Percentiles rank a stretch among this genome's conserved stretches.
These are phyloP conservation scores for Pseudonaja textilis DNA, from an alignment of 2,113 vertebrate genomes.

Conservation along the genomic window DNA sequence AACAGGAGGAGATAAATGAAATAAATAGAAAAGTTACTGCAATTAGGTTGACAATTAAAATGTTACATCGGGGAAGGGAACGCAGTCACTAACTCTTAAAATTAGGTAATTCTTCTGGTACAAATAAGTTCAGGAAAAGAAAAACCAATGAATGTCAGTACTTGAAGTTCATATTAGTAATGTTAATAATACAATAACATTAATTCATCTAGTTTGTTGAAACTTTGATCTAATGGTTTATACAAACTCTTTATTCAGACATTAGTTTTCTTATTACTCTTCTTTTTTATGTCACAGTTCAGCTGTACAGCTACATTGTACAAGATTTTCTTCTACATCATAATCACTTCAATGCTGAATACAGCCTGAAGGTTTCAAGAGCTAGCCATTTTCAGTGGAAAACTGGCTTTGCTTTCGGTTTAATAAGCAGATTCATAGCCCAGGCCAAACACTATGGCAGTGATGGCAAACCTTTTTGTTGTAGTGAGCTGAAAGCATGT, in stretches of 20 bases:
- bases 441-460: background rate
- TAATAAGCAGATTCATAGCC: background rate
- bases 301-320: background rate
- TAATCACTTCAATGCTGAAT: background rate
- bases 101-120: background rate
- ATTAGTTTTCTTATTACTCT: background rate
- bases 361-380: background rate
- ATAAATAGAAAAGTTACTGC: background rate
- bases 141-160: background rate
- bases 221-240: background rate
- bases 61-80: background rate
- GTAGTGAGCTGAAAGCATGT: no score
- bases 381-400: background rate
- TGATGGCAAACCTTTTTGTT: no score
- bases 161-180: background rate
- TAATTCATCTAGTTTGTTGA: background rate
- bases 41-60: background rate
- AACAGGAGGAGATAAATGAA: background rate
- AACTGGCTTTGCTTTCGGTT: background rate
- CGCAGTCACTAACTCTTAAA: background rate
- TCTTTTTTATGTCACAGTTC: background rate
- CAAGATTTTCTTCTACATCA: background rate
- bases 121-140: background rate
- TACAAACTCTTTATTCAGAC: background rate
- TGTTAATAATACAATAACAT: background rate